Conservation (phyloP, 2,113 vertebrate genomes). For the Python bivittatus region DNA sequence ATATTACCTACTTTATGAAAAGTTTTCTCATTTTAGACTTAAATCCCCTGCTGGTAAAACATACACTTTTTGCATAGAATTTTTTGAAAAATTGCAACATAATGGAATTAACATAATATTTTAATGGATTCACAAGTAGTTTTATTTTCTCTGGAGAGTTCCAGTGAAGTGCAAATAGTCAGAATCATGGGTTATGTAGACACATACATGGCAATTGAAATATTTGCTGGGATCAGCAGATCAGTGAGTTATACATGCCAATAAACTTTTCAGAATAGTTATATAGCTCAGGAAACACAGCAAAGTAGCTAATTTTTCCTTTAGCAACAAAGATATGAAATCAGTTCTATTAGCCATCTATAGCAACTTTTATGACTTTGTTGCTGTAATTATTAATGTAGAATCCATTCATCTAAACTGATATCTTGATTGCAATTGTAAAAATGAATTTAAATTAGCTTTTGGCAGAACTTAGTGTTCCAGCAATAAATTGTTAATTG, state of each 20-base stretch:
- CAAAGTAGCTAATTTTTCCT: slow-evolving; percentile 14
- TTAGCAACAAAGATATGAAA: not conserved
- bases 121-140: slow-evolving; percentile 39
- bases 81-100: slow-evolving; percentile 58
- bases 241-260: not conserved
- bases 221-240: slow-evolving; percentile 14
- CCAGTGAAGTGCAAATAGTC: not conserved
- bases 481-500: not conserved
- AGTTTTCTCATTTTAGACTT: slow-evolving; percentile 51
- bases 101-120: slow-evolving; percentile 21
- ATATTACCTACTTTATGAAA: not conserved
- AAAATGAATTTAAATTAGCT: not conserved
- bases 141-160: slow-evolving; percentile 34
- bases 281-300: not conserved
- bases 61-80: slow-evolving; percentile 31
- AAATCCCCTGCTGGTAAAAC: slow-evolving; percentile 17
- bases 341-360: not conserved
- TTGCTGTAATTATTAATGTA: not conserved
- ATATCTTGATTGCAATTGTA: not conserved
- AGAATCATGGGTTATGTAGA: not conserved
- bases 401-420: not conserved
- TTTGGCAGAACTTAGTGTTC: not conserved
- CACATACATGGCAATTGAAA: not conserved
- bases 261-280: slow-evolving; percentile 26
- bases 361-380: not conserved